phyloP scores from a whole-genome alignment of 2,797 vertebrate genomes.

The Tamandua tetradactyla region DNA sequence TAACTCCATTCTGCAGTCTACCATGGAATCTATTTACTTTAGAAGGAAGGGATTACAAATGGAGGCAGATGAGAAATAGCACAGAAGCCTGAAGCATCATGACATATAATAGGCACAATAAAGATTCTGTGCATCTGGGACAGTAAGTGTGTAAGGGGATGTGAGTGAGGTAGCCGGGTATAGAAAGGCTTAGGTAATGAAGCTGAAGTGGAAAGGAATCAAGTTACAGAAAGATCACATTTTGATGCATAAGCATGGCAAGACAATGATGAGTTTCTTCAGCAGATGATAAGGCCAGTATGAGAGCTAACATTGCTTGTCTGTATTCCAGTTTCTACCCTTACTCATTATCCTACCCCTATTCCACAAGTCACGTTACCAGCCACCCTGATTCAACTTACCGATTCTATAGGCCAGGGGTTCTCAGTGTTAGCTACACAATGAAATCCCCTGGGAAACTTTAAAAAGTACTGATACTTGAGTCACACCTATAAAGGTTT shows the following conservation, averaged over 20 bases:
- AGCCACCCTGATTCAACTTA: neutral
- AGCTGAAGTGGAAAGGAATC: neutral
- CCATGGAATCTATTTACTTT: neutral
- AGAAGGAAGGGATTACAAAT: neutral
- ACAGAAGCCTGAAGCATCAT: neutral
- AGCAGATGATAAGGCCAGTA: neutral
- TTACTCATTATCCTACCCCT: neutral
- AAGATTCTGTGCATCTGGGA: rapidly evolving
- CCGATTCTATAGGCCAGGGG: no score
- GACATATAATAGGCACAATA: rapidly evolving
- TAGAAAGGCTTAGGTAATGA: neutral
- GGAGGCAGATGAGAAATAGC: rapidly evolving
- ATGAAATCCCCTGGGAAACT: neutral
- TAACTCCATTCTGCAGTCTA: neutral
- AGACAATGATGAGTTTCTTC: neutral
- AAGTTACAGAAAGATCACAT: neutral
- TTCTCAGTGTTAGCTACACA: neutral
- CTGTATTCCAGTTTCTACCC: rapidly evolving
- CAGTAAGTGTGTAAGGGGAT: neutral
- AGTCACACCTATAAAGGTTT: neutral
- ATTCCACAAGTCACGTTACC: no score
- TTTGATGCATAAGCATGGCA: neutral
- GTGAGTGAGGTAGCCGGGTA: neutral
- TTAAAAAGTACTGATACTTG: neutral
- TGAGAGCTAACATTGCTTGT: neutral